phyloP scores from a whole-genome alignment of 2,888 invertebrate species.

The Volucella zonaria region DNA sequence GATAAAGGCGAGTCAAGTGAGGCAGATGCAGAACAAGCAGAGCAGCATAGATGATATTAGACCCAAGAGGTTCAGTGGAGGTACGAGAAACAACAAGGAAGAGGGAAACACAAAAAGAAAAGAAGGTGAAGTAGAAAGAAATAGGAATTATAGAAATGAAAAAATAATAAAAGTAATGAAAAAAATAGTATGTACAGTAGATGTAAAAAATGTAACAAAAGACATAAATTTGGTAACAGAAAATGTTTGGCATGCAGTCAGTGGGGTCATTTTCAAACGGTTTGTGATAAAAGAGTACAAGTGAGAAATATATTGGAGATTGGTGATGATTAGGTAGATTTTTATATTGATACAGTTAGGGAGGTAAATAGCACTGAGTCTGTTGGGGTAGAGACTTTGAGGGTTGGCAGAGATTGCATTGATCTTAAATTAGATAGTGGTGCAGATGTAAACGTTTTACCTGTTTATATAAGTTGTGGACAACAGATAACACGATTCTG shows the following conservation, averaged over 20 bases:
- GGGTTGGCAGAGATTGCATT: slow-evolving; percentile 13
- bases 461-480: too few species aligned
- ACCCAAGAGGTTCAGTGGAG: too few species aligned
- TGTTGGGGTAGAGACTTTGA: slow-evolving; percentile 30
- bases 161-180: slow-evolving; percentile 13
- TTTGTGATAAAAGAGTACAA: slow-evolving; percentile 22
- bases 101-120: too few species aligned
- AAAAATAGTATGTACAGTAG: slow-evolving; percentile 20
- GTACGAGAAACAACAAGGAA: too few species aligned
- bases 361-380: slow-evolving; percentile 28
- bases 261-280: slow-evolving; percentile 20
- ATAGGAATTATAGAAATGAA: too few species aligned
- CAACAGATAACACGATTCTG: too few species aligned
- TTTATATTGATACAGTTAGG: slow-evolving; percentile 32
- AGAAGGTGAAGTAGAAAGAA: too few species aligned
- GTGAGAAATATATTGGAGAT: slow-evolving; percentile 8
- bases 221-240: slow-evolving; percentile 17
- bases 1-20: too few species aligned
- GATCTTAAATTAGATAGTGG: slow-evolving; percentile 27
- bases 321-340: slow-evolving; percentile 15
- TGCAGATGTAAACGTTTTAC: slow-evolving; percentile 21
- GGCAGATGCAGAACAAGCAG: too few species aligned
- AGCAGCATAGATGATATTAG: too few species aligned
- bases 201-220: slow-evolving; percentile 33
- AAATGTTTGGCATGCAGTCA: slow-evolving; percentile 43